These are phyloP conservation scores for Nowickia ferox DNA, from an alignment of 2,888 invertebrate species.

Conservation along the genomic window DNA sequence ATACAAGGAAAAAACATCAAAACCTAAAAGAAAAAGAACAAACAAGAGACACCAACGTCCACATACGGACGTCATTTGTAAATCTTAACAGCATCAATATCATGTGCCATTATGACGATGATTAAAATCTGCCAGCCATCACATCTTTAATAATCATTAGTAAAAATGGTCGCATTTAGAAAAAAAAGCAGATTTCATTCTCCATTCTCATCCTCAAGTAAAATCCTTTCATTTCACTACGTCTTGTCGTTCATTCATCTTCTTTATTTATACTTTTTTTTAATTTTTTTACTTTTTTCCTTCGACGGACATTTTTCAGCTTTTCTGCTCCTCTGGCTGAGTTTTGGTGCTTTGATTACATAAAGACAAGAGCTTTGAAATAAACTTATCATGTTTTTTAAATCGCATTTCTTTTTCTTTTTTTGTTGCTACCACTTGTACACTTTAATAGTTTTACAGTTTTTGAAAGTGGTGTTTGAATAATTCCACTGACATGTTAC, in stretches of 20 bases:
- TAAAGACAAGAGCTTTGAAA: slow-evolving; percentile 41
- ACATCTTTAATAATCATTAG: slow-evolving; percentile 56
- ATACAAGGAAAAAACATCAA: neutral
- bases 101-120: slow-evolving; percentile 26
- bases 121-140: slow-evolving; percentile 50
- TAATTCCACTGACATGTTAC: neutral
- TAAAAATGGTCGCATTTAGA: slow-evolving; percentile 48
- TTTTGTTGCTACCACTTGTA: slow-evolving; percentile 31
- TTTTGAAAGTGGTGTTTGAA: neutral
- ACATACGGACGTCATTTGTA: slow-evolving; percentile 24
- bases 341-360: slow-evolving; percentile 30
- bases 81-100: slow-evolving; percentile 29
- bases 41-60: slow-evolving; percentile 17
- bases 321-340: slow-evolving; percentile 10
- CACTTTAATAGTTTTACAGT: slow-evolving; percentile 13
- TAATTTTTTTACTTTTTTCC: neutral
- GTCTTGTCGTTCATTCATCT: neutral
- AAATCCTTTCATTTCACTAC: neutral
- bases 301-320: slow-evolving; percentile 12
- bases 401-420: slow-evolving; percentile 5
- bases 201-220: neutral
- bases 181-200: slow-evolving; percentile 31
- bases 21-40: slow-evolving; percentile 7
- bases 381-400: slow-evolving; percentile 48
- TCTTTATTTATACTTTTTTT: slow-evolving; percentile 22